phyloP scores from a whole-genome alignment of 2,113 vertebrate species.

The Etia nguti region DNA sequence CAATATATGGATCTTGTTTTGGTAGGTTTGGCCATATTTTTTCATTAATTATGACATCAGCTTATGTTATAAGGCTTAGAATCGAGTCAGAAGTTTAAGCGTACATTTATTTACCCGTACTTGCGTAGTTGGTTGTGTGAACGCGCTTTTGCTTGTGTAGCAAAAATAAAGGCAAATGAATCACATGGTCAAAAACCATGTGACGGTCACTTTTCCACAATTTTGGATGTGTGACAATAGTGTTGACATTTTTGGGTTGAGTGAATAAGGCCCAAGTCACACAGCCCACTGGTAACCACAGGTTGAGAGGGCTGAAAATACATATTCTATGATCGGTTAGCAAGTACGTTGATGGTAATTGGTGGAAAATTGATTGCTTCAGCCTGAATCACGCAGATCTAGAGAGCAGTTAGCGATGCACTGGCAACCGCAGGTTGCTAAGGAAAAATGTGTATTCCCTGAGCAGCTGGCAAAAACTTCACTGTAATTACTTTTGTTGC shows the following conservation, averaged over 20 bases:
- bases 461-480: neutral
- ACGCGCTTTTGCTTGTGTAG: neutral
- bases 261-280: too few species aligned
- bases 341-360: too few species aligned
- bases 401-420: too few species aligned
- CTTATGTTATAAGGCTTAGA: neutral
- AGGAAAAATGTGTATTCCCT: neutral
- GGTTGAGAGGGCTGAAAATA: too few species aligned
- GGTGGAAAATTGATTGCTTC: too few species aligned
- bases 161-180: neutral
- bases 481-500: neutral
- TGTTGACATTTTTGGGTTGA: neutral
- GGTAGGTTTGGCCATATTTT: neutral
- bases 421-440: neutral
- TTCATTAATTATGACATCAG: neutral
- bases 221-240: neutral
- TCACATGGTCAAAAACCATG: neutral
- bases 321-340: too few species aligned
- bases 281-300: too few species aligned
- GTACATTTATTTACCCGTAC: neutral
- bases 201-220: neutral
- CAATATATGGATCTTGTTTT: neutral
- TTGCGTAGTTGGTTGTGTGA: neutral
- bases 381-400: too few species aligned
- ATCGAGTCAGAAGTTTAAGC: neutral